A percentile compares a stretch with the other conserved stretches of the same genome.
Conservation (phyloP, 2,113 vertebrate genomes). For the Gymnarchus niloticus region DNA sequence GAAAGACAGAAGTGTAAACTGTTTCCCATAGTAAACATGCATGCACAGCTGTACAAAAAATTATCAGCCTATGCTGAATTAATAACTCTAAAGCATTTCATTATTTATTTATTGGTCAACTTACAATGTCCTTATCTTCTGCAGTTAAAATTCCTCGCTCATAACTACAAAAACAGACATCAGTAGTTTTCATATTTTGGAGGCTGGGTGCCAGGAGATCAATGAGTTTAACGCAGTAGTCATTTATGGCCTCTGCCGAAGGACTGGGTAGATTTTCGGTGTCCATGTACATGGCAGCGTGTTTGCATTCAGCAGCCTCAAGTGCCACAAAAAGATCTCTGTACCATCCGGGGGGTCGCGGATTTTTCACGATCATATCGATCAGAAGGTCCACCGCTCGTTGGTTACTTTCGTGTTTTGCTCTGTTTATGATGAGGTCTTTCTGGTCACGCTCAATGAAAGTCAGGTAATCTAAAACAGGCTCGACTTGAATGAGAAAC, state of each 20-base stretch:
- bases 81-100: background rate
- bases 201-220: slow-evolving; percentile 22
- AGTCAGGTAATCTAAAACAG: slow-evolving; percentile 25
- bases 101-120: background rate
- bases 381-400: slow-evolving; percentile 22
- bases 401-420: slow-evolving; percentile 17
- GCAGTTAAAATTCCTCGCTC: background rate
- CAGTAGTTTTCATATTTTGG: slow-evolving; percentile 22
- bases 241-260: slow-evolving; percentile 24
- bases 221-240: slow-evolving; percentile 24
- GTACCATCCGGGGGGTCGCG: background rate
- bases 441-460: slow-evolving; percentile 20
- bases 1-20: background rate
- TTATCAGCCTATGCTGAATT: background rate
- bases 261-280: slow-evolving; percentile 2
- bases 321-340: slow-evolving; percentile 21
- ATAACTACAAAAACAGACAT: slow-evolving; percentile 1
- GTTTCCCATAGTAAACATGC: background rate
- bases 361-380: background rate
- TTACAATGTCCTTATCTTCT: slow-evolving; percentile 27
- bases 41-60: background rate
- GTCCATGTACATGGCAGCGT: slow-evolving; percentile 21
- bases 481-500: slow-evolving; percentile 18
- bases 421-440: slow-evolving; percentile 24
- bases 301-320: slow-evolving; percentile 13